Base-by-base conservation (phyloP, 2,888 invertebrate genomes). In the Ectemnius lituratus region DNA sequence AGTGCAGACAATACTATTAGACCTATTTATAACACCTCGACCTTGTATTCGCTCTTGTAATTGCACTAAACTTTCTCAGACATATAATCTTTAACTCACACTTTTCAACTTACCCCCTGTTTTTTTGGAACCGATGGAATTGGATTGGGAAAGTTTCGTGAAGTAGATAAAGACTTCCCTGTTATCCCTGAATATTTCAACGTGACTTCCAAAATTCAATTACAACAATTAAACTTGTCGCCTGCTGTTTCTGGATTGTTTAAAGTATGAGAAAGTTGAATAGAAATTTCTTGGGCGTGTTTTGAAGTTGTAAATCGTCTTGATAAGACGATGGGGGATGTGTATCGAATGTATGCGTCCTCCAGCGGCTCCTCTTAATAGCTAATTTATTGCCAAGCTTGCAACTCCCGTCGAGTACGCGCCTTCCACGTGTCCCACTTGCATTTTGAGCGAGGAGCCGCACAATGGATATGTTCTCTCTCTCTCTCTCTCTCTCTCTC, bases 351-450 rank as follows among this genome's bases (percentile, higher is more conserved):
- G 37, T 67, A 56, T 23, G 11, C 61, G 65, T 70, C 67, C 63
- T 65, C 23, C 64, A 64, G 57, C 56, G 14, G 14, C 47, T 16
- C 47, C 61, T 69, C 62, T 67, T 59, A 46, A 76, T 73, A 61
- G 65, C 28, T 79, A 78, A 80, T 76, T 75, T 75, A 81, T 81
- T 67, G 74, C 68, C 37, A 45, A 70, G 63, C 63, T 76, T 65
- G 66, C 78, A 66, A 76, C 56, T 58, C 52, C 47, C 65, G 56
- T 67, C 65, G 63, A 65, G 73, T 46, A 72, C 62, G 72, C 20
- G 67, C 65, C 57, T 27, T 45, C 56, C 67, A 67, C 67, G 70
- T 78, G 75, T 68, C 67, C 73, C 67, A 81, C 76, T 79, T 75
- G 76, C 72, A 69, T 69, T 72, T 73, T 63, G 60, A 73, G 70